A percentile compares a stretch with the other conserved stretches of the same genome.
These are phyloP conservation scores for Mus spicilegus DNA, from an alignment of 2,113 vertebrate species.

Conservation along the genomic window DNA sequence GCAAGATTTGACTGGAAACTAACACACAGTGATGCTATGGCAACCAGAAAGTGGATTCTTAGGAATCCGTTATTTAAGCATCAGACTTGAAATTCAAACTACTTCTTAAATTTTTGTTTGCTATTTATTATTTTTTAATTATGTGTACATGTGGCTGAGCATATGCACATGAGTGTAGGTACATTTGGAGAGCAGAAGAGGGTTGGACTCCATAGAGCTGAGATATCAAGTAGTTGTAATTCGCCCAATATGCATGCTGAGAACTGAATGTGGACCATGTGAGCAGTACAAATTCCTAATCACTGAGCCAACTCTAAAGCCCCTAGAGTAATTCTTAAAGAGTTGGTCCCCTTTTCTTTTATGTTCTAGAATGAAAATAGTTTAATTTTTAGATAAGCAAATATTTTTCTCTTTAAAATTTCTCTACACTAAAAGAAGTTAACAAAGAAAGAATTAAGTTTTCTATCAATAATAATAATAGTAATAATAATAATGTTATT, in stretches of 20 bases:
- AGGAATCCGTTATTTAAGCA: background rate
- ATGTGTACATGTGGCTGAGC: background rate
- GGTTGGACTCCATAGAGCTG: background rate
- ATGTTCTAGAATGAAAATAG: background rate
- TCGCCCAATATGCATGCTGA: background rate
- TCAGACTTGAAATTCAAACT: background rate
- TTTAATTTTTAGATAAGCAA: background rate
- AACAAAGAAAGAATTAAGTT: background rate
- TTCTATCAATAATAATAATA: too few relatives aligned
- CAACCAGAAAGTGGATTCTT: background rate
- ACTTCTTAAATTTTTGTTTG: background rate
- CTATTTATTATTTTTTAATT: background rate
- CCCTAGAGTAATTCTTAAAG: background rate
- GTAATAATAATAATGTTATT: too few relatives aligned
- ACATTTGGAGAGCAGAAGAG: background rate
- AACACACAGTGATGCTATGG: background rate
- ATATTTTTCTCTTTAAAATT: background rate
- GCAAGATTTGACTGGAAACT: background rate
- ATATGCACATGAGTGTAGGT: background rate
- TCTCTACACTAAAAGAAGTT: background rate
- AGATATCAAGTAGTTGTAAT: background rate
- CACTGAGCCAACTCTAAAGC: background rate
- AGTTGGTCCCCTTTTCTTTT: background rate
- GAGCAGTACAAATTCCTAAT: background rate
- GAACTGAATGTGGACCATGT: background rate